A percentile compares a stretch with the other conserved stretches of the same genome.
Conservation (phyloP, 1,140 invertebrate species). For the Caenorhabditis remanei region DNA sequence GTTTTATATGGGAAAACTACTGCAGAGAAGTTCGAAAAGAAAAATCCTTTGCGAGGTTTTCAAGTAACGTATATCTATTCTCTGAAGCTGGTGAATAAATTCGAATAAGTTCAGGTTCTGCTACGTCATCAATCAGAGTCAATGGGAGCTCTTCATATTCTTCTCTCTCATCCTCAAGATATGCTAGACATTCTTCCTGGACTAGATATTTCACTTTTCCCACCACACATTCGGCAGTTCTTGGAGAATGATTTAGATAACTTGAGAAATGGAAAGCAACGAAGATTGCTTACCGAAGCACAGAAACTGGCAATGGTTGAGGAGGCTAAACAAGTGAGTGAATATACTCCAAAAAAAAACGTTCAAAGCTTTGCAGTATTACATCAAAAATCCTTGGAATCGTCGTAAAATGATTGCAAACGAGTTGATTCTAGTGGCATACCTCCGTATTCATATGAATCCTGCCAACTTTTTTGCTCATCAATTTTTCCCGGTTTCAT, state of each 20-base stretch:
- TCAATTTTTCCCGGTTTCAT: neutral
- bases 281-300: neutral
- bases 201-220: neutral
- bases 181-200: constrained; percentile 7
- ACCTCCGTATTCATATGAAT: neutral
- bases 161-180: neutral
- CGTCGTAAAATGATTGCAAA: neutral
- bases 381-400: neutral
- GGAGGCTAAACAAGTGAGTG: neutral
- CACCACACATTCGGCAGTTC: neutral
- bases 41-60: constrained; percentile 7
- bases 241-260: neutral
- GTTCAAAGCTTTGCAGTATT: neutral
- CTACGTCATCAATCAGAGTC: constrained; percentile 8
- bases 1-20: neutral
- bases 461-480: neutral
- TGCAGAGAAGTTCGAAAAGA: constrained; percentile 1
- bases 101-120: neutral
- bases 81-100: neutral
- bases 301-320: neutral
- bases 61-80: neutral
- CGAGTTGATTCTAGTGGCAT: neutral
- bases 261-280: neutral
- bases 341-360: neutral
- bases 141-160: constrained; percentile 15